phyloP scores from a whole-genome alignment of 2,113 vertebrate genomes.

The Campylomormyrus numenius region DNA sequence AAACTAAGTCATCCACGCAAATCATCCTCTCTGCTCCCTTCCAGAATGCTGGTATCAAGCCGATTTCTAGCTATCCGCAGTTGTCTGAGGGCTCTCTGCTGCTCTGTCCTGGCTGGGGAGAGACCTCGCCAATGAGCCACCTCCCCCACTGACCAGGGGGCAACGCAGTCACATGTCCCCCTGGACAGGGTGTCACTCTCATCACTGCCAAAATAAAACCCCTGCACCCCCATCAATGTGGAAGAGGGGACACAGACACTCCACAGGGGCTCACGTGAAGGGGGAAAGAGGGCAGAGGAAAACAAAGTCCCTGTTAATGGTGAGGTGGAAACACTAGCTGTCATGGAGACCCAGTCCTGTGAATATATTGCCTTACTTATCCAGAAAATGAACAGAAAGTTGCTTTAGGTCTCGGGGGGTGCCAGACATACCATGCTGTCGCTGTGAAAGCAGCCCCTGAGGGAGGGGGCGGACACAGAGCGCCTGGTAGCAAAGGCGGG shows the following conservation, averaged over 20 bases:
- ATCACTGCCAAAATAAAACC: neutral
- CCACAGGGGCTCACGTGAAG: neutral
- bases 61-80: neutral
- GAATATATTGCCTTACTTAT: neutral
- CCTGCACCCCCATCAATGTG: conserved; percentile 3
- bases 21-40: neutral
- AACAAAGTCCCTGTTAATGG: conserved; percentile 7
- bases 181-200: neutral
- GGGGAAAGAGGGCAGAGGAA: neutral
- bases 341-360: neutral
- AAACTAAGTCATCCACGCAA: neutral
- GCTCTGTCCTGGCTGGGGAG: neutral
- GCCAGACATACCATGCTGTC: conserved; percentile 61
- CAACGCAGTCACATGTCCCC: neutral
- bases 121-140: neutral
- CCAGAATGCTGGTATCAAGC: neutral
- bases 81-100: neutral
- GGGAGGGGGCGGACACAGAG: conserved; percentile 59
- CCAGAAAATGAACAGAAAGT: neutral
- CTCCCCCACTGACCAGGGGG: neutral
- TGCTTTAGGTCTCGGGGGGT: neutral
- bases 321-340: neutral
- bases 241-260: conserved; percentile 1
- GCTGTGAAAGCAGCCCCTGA: conserved; percentile 46
- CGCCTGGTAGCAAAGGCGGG: conserved; percentile 66